Base-by-base conservation (phyloP, 1,140 invertebrate genomes). In the Dinothrombium tinctorium region DNA sequence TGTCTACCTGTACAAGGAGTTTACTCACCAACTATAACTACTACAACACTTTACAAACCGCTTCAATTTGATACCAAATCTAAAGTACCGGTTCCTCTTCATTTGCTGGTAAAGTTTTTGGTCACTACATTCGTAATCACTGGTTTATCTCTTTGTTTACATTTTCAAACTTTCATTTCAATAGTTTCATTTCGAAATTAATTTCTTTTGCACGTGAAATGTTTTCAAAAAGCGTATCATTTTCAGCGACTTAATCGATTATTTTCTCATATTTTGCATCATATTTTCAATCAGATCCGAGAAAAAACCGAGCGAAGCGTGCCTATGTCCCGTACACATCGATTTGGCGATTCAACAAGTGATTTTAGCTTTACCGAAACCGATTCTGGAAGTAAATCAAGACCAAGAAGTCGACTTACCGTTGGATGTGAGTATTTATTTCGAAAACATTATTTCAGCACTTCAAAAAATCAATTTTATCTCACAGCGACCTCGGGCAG, bases 401-500 rank as follows among this genome's bases (percentile, higher is more conserved):
- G 46, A 29, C 33, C 49, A 20, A 22, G 31, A 24, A 43, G 37
- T 33, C 40, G 42, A 19, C 31, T 46, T 11, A 47, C 46, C 31
- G 20, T 41, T 14, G 33, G 23, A 45, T 37, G 47, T 48, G 39
- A 23, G 23, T 15, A 15, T 22, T 22, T 12, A 24, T 24, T 2
- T 38, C 7, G 2, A 7, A 23, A 2, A n/a, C 11, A 9, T 38
- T 38, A 11, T 24, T 38, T 20, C 25, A 9, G 17, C 15, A 33
- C 14, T 2, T 14, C 3, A 35, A 14, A 3, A 35, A 35, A 14
- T 12, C 11, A 2, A 14, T 14, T 3, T 15, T 35, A n/a, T 33
- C 32, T 33, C 33, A 14, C 17, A 14, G 20, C 22, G 42, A 26
- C 41, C 14, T 24, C 79, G 37, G 70, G 73, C 25, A 83, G 77